phyloP scores from a whole-genome alignment of 2,113 vertebrate genomes.

The Nansenia antarctica region DNA sequence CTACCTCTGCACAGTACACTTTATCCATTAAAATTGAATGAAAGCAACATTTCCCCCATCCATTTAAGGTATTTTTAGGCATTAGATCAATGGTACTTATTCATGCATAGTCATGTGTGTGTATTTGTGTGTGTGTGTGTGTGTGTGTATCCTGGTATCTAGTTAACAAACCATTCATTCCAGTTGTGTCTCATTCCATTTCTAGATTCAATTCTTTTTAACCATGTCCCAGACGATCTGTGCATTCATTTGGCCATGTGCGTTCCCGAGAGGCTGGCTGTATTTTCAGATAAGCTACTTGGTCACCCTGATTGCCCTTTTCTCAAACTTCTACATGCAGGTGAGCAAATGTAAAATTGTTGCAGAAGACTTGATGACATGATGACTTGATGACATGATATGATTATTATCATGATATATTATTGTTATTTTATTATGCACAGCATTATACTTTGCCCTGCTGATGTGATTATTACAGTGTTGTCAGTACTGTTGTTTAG shows the following conservation, averaged over 20 bases:
- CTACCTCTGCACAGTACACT: not conserved
- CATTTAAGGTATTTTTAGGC: slow-evolving; percentile 38
- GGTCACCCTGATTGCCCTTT: slow-evolving; percentile 89
- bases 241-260: slow-evolving; percentile 88
- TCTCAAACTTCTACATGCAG: slow-evolving; percentile 96
- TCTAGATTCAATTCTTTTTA: slow-evolving; percentile 91
- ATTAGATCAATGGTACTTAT: slow-evolving; percentile 35
- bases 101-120: not conserved
- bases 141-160: not conserved
- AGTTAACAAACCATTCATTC: not conserved
- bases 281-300: slow-evolving; percentile 95
- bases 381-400: not conserved
- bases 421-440: not conserved
- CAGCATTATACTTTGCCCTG: not conserved
- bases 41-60: slow-evolving; percentile 3
- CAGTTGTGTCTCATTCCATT: slow-evolving; percentile 27
- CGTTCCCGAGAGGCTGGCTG: slow-evolving; percentile 90
- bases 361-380: not conserved
- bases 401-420: not conserved
- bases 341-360: slow-evolving; percentile 65
- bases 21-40: not conserved
- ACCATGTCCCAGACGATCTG: slow-evolving; percentile 89
- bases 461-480: not conserved
- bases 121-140: too few relatives aligned
- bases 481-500: not conserved